Base-by-base conservation (phyloP, 2,888 invertebrate species). In the Imbricaverruca yamaguchii region DNA sequence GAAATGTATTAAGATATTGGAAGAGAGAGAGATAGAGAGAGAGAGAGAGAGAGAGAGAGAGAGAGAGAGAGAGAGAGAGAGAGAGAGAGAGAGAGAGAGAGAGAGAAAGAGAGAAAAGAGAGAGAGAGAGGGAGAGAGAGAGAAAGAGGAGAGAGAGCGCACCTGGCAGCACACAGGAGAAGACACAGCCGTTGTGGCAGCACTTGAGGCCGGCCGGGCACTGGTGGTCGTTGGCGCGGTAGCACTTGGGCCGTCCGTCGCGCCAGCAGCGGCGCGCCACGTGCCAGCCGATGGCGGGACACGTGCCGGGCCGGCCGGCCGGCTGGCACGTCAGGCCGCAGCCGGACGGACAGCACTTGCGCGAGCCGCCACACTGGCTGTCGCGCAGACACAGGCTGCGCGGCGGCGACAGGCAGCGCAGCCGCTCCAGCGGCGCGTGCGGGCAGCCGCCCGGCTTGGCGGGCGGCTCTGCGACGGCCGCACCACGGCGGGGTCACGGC, bases 181-280 rank as follows among this genome's bases (percentile, higher is more conserved):
- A 74, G 13, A 74, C 55, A 11, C 74, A 74, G 53, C 74, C 74
- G 74, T 74, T 74, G 74, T 74, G 74, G 74, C 74, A 74, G 74
- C 74, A 74, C 74, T 74, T 74, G 74, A 55, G 74, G 9, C 74
- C 74, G 53, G 53, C 21, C 10, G 74, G 74, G 11, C 74, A 74
- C 21, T 74, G 74, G 21, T 55, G 74, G 55, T 74, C 74, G 55
- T 74, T 74, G 74, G 74, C 74, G 55, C 74, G 74, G 74, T 74
- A 74, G 53, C 74, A 74, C 74, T 74, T 74, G 74, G 74, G 74
- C 11, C 74, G 53, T 15, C 74, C 74, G 55, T 74, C 74, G 6
- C 74, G 15, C 74, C 74, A 74, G 53, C 74, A 74, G 53, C 74
- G 74, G 74, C 53, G 6, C 18, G 21, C 55, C 55, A 74, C 74